phyloP scores from a whole-genome alignment of 2,888 invertebrate species.

The Brachynemurus nebulosus region DNA sequence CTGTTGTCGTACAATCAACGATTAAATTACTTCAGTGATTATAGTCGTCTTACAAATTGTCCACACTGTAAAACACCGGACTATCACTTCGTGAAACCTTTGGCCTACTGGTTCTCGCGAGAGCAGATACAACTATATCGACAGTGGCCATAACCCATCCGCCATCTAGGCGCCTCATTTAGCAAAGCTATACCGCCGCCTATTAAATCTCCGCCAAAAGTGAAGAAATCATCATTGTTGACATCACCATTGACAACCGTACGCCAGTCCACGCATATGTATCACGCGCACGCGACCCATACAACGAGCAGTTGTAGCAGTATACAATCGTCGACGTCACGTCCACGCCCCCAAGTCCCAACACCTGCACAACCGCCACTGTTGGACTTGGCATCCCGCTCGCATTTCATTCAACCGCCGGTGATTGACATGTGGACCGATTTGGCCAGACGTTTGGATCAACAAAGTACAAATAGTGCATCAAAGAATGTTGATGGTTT shows the following conservation, averaged over 20 bases:
- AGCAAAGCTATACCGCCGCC: conserved; percentile 15
- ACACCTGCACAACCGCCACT: conserved; percentile 2
- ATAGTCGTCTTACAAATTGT: conserved; percentile 82
- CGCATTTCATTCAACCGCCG: background rate
- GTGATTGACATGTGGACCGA: conserved; percentile 6
- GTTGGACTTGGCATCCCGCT: background rate
- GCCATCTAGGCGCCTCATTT: conserved; percentile 45
- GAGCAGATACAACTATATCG: conserved; percentile 52
- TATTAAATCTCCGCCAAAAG: background rate
- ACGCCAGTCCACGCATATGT: background rate
- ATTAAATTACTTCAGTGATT: conserved; percentile 87
- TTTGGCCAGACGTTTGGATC: conserved; percentile 6
- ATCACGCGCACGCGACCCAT: background rate
- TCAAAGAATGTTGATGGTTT: conserved; percentile 1
- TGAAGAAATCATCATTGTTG: background rate
- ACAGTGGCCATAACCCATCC: conserved; percentile 82
- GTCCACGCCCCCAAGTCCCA: background rate
- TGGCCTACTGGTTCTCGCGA: conserved; percentile 71
- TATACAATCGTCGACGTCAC: background rate
- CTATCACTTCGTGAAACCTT: conserved; percentile 88
- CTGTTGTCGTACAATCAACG: conserved; percentile 76
- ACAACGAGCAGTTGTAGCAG: background rate
- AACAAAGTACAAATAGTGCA: background rate
- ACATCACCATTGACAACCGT: background rate
- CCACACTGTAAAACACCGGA: conserved; percentile 83